These are phyloP conservation scores for Mycetomoellerius zeteki DNA, from an alignment of 1,140 invertebrate species.

Conservation along the genomic window DNA sequence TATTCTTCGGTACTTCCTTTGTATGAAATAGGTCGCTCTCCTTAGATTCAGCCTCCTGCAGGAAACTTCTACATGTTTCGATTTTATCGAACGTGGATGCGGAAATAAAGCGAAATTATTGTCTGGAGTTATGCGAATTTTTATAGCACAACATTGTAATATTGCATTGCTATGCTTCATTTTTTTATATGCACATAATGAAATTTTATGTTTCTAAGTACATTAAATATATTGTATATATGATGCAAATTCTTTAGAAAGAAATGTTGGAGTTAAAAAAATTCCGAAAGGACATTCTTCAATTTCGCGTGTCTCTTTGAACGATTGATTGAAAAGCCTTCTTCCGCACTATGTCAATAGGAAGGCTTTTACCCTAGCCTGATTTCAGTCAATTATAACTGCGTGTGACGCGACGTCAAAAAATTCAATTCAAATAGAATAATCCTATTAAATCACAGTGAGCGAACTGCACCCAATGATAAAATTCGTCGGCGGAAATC, in stretches of 20 bases:
- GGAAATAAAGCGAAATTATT: slow-evolving; percentile 18
- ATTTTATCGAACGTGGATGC: neutral
- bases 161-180: neutral
- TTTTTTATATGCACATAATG: neutral
- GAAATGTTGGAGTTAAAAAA: neutral
- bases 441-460: slow-evolving; percentile 13
- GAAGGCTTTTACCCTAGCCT: neutral
- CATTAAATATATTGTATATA: neutral
- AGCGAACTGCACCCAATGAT: neutral
- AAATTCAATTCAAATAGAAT: slow-evolving; percentile 11
- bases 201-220: neutral
- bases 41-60: neutral
- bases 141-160: neutral
- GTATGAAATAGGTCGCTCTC: slow-evolving; percentile 11
- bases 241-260: slow-evolving; percentile 28
- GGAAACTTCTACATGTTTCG: neutral
- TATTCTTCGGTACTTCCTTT: slow-evolving; percentile 40
- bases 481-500: neutral
- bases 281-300: slow-evolving; percentile 7
- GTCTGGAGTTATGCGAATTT: slow-evolving; percentile 7
- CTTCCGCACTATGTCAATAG: neutral
- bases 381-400: slow-evolving; percentile 29
- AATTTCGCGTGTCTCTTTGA: neutral
- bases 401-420: neutral
- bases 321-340: slow-evolving; percentile 18